phyloP scores from a whole-genome alignment of 2,888 invertebrate species.

The Rhingia rostrata region DNA sequence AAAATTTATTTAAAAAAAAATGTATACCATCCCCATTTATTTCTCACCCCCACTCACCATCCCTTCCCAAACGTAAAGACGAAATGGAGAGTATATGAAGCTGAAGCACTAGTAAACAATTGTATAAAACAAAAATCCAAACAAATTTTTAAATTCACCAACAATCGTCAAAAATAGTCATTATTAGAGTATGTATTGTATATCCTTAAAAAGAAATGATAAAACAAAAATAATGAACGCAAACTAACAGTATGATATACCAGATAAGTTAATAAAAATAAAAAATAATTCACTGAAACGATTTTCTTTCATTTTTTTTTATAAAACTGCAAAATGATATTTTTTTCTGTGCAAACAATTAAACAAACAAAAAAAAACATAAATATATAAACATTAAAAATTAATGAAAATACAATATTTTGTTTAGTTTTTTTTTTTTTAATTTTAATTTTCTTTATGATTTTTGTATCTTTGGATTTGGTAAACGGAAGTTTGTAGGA shows the following conservation, averaged over 20 bases:
- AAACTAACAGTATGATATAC: slow-evolving; percentile 72
- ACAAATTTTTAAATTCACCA: slow-evolving; percentile 27
- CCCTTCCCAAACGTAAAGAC: background rate
- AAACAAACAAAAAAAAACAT: background rate
- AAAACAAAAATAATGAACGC: slow-evolving; percentile 36
- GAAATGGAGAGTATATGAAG: slow-evolving; percentile 24
- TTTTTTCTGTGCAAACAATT: slow-evolving; percentile 54
- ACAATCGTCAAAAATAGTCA: slow-evolving; percentile 67
- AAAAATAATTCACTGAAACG: slow-evolving; percentile 55
- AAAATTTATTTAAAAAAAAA: slow-evolving; percentile 39
- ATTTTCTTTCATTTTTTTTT: slow-evolving; percentile 58
- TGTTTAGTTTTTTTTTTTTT: slow-evolving; percentile 38
- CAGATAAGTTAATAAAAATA: slow-evolving; percentile 67
- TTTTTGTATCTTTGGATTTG: slow-evolving; percentile 38
- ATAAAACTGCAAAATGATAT: slow-evolving; percentile 20
- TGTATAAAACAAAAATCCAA: slow-evolving; percentile 25
- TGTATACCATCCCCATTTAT: slow-evolving; percentile 22
- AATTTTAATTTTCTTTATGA: slow-evolving; percentile 16
- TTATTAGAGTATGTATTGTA: slow-evolving; percentile 71
- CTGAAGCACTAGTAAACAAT: slow-evolving; percentile 31
- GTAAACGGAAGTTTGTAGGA: slow-evolving; percentile 52
- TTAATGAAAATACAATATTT: slow-evolving; percentile 51
- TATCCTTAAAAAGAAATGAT: slow-evolving; percentile 54
- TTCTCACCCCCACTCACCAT: slow-evolving; percentile 11
- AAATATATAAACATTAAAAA: slow-evolving; percentile 44